Evolutionary conservation across 2,797 vertebrate species (phyloP), one percentile per base, ranked within the genome.

Genomic region (Hydrocynus forskahlii): DNA sequence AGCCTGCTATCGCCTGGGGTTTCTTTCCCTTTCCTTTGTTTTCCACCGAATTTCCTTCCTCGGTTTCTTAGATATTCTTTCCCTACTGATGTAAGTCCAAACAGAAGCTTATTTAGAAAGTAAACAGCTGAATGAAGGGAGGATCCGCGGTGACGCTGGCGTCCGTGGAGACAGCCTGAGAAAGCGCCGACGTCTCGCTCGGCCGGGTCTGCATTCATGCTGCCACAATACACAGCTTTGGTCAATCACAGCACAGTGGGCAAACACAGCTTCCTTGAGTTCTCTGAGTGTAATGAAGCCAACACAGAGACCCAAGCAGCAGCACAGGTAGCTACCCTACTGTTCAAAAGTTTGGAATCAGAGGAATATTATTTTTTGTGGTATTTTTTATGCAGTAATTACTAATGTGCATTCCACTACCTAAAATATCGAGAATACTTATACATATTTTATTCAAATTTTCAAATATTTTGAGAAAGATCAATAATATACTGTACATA

Each of bases 11-110:
- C 92, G 91, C 91, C 88, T 85, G 92, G 91, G 89, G 91, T 94
- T 95, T 94, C 93, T 94, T 95, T 95, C 93, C 94, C 82, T 91
- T 95, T 94, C 94, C 94, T 95, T 93, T 95, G 94, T 95, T 95
- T 95, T 94, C 90, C 89, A 91, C 89, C 89, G 52, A 89, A 93
- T 93, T 96, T 96, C 94, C 95, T 96, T 96, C 94, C 94, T 95
- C 90, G 89, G 93, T 94, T 95, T 95, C 93, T 94, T 94, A 92
- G 92, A 95, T 94, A 94, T 94, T 95, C 93, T 94, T 88, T 94
- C 91, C 87, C 91, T 87, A 93, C 93, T 94, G 94, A 95, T 94
- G 94, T 93, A 92, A 94, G 93, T 94, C 92, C 93, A 94, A 95
- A 94, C 92, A 94, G 89, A 93, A 89, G 91, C 91, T 92, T 93